Evolutionary conservation across 2,797 vertebrate species (phyloP).

Genomic region (Benthosema pterotum): DNA sequence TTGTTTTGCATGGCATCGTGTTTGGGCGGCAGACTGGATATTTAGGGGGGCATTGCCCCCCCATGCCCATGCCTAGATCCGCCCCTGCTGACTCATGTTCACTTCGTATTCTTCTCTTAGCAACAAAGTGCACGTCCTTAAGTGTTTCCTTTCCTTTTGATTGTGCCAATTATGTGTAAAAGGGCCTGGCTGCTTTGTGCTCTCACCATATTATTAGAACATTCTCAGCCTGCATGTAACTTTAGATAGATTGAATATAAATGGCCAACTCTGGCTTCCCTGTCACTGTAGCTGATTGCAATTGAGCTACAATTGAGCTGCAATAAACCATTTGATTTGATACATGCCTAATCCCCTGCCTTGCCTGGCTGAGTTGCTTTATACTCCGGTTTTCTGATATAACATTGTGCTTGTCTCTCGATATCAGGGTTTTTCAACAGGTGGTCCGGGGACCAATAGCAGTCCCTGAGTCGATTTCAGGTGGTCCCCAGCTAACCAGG

Average conservation of each 20-base stretch:
- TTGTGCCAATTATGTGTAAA: slow-evolving; percentile 44
- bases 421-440: too few species aligned
- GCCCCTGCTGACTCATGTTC: too few species aligned
- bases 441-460: too few species aligned
- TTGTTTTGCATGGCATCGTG: too few species aligned
- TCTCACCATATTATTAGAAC: slow-evolving; percentile 13
- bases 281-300: slow-evolving; percentile 37
- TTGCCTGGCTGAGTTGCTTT: slow-evolving; percentile 48
- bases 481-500: too few species aligned
- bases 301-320: slow-evolving; percentile 35
- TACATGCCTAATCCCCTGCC: slow-evolving; percentile 36
- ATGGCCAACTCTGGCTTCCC: slow-evolving; percentile 47
- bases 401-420: too few species aligned
- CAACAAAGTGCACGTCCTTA: slow-evolving; percentile 13
- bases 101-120: slow-evolving; percentile 19
- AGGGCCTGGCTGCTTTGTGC: slow-evolving; percentile 21
- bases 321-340: slow-evolving; percentile 35
- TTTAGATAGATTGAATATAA: slow-evolving; percentile 44
- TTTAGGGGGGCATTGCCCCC: too few species aligned
- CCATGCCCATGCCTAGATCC: too few species aligned
- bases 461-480: too few species aligned
- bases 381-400: slow-evolving; percentile 35
- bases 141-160: slow-evolving; percentile 37
- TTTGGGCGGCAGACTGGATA: too few species aligned
- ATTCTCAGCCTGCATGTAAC: slow-evolving; percentile 32